Evolutionary conservation across 2,113 vertebrate genomes (phyloP).

Genomic region (Phaethornis superciliosus): DNA sequence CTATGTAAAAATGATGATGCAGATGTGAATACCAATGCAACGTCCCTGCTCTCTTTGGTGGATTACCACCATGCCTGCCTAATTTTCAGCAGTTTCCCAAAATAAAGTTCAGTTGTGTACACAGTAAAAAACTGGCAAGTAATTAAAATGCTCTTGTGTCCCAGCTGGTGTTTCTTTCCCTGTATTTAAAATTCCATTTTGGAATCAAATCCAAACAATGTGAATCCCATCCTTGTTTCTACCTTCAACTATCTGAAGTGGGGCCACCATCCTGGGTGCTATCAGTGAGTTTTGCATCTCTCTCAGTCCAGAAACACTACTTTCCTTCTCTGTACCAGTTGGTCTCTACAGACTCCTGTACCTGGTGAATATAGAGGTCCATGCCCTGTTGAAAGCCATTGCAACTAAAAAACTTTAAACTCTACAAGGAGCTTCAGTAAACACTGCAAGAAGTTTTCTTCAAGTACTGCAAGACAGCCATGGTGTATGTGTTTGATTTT

Average conservation of each 20-base stretch:
- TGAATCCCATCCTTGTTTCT: not conserved
- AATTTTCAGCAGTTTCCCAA: not conserved
- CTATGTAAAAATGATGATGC: rapidly evolving
- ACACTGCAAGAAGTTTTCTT: not conserved
- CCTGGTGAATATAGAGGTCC: not conserved
- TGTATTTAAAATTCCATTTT: not conserved
- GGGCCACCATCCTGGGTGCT: not conserved
- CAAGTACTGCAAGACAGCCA: not conserved
- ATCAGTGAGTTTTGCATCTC: not conserved
- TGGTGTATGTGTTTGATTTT: not conserved
- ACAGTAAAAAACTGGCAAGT: not conserved
- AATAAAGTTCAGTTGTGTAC: not conserved
- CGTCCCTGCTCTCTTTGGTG: not conserved
- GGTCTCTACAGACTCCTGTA: not conserved
- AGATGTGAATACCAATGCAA: not conserved
- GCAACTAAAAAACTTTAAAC: not conserved
- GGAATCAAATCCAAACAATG: not conserved
- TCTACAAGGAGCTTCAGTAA: not conserved
- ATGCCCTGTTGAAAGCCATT: rapidly evolving
- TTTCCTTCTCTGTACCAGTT: no score
- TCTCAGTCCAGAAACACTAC: no score
- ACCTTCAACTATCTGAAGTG: not conserved
- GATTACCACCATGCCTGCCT: not conserved
- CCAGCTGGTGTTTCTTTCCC: not conserved
- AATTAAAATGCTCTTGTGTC: not conserved